Conservation (phyloP, 2,113 vertebrate species). For the Rousettus leschenaultii region DNA sequence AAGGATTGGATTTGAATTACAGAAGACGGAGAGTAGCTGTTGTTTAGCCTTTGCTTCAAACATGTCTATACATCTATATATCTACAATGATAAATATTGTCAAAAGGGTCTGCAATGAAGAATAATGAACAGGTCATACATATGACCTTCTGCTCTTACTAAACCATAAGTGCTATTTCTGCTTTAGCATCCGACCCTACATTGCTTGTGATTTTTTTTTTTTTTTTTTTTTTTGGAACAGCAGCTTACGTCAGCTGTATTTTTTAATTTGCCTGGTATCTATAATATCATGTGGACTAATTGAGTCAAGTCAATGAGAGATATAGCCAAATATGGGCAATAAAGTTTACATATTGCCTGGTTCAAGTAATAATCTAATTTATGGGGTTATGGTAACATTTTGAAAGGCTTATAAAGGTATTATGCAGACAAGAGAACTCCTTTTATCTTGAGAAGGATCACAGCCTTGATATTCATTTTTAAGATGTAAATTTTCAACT, state of each 20-base stretch:
- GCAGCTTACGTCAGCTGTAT: background rate
- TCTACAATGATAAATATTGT: background rate
- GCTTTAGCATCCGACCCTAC: background rate
- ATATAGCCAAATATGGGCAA: background rate
- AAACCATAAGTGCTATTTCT: slow-evolving; percentile 14
- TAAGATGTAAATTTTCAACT: slow-evolving; percentile 28
- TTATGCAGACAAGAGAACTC: background rate
- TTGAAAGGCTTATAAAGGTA: background rate
- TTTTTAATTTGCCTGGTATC: background rate
- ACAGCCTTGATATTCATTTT: background rate
- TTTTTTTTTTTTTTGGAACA: background rate
- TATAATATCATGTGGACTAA: background rate
- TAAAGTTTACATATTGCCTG: background rate
- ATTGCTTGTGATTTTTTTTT: background rate
- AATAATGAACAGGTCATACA: background rate
- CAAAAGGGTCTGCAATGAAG: background rate
- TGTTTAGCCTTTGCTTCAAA: background rate
- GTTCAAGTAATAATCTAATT: background rate
- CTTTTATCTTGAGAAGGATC: background rate
- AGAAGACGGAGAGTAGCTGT: background rate
- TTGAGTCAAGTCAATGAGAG: background rate
- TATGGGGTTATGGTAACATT: fast-evolving
- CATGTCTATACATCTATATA: too few species aligned
- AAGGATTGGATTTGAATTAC: background rate
- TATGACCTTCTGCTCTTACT: background rate